Evolutionary conservation across 1,140 invertebrate species (phyloP), one percentile per base, ranked within the genome.

Genomic region (Calephelis nemesis): DNA sequence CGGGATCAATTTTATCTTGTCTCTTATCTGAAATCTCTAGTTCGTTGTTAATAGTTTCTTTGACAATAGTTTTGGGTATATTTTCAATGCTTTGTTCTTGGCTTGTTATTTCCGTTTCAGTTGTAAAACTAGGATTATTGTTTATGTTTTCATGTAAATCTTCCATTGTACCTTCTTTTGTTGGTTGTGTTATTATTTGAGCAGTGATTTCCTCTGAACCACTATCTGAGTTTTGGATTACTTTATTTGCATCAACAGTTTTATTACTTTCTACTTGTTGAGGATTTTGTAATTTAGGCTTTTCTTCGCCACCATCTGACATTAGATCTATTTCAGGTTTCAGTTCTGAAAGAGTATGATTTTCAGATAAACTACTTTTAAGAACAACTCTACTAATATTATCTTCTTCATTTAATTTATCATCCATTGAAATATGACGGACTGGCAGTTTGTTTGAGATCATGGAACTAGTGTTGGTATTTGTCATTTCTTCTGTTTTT

Each of bases 301-400:
- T 19, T 15, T 9, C 9, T 7, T 47, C 42, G 1, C 11, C 11
- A 7, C 5, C 47, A 15, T 40, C 13, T 15, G 13, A 19, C 15
- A 11, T 63, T 5, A 48, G 7, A 15, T 47, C 7, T 48, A 30
- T 11, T 15, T 63, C 42, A 19, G 10, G 15, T 4, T 58, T 58
- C 11, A 12, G 10, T 58, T 58, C 15, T 39, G 54, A 58, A 7
- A 39, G 39, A 58, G 54, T 11, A 7, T 58, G 19, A 58, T 10
- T 58, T 30, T 58, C 54, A 30, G 54, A 58, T 58, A 58, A 58
- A 58, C 54, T 58, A 12, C 19, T 58, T 58, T 58, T 58, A 30
- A 58, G 15, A 58, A 58, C 30, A 58, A n/a, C 10, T 39, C 11
- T 58, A 12, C 6, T 11, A 7, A 40, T 5, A 30, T 30, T 58